These are phyloP conservation scores for Mionectes olivaceus DNA, from an alignment of 2,797 vertebrate species.

Conservation along the genomic window DNA sequence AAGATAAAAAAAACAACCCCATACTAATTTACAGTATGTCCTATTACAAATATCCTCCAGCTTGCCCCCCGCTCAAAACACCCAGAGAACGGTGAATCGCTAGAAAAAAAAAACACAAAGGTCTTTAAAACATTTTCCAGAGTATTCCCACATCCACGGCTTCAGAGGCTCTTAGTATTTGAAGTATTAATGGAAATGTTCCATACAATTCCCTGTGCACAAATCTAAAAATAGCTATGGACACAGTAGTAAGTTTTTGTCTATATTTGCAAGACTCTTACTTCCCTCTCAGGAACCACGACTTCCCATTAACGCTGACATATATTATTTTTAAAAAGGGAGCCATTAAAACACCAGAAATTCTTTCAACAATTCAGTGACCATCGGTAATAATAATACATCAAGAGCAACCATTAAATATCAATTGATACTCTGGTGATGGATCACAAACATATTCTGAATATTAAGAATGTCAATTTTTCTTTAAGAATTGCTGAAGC, in stretches of 20 bases:
- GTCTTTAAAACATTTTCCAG: conserved; percentile 47
- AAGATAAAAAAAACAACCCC: not conserved
- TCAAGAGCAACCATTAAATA: not conserved
- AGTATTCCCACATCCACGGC: conserved; percentile 32
- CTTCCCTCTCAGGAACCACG: conserved; percentile 28
- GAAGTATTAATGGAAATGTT: conserved; percentile 63
- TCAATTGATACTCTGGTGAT: not conserved
- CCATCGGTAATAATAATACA: not conserved
- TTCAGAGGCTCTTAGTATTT: conserved; percentile 32
- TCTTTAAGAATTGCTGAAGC: not conserved
- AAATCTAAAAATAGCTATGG: conserved; percentile 57
- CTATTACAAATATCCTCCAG: not conserved
- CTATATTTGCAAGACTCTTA: conserved; percentile 32
- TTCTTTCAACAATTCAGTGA: not conserved
- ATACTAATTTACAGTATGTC: fast-evolving
- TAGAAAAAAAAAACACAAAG: not conserved
- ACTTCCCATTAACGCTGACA: not conserved
- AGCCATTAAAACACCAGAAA: not conserved
- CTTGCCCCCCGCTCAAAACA: not conserved
- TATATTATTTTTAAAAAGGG: not conserved
- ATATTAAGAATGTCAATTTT: not conserved
- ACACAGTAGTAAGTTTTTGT: conserved; percentile 51
- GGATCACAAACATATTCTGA: not conserved
- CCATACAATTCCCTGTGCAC: conserved; percentile 54
- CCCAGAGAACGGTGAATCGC: not conserved